phyloP scores from a whole-genome alignment of 2,113 vertebrate genomes.

The Struthidea cinerea region DNA sequence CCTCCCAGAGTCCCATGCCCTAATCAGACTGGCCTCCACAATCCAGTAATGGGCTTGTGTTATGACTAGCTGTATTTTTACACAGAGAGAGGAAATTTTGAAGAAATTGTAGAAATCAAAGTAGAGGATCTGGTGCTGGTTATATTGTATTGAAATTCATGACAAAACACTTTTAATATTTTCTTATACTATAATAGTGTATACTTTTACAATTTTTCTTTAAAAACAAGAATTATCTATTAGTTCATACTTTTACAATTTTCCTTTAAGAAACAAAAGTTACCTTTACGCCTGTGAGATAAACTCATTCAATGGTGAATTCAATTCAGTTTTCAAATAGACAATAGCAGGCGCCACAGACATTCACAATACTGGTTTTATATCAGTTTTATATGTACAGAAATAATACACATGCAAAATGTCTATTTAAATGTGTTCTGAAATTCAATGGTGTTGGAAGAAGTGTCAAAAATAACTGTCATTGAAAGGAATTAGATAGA shows the following conservation, averaged over 20 bases:
- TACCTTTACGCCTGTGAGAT: not conserved
- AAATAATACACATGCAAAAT: not conserved
- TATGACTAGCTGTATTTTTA: not conserved
- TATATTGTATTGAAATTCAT: not conserved
- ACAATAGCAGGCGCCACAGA: not conserved
- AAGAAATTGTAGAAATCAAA: not conserved
- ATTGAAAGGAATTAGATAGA: not conserved
- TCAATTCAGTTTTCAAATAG: not conserved
- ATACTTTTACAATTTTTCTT: not conserved
- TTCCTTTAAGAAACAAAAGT: not conserved
- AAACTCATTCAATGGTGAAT: not conserved
- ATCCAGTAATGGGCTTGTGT: not conserved
- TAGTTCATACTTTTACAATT: not conserved
- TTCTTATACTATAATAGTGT: not conserved
- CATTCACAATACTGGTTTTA: not conserved
- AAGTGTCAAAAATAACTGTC: not conserved
- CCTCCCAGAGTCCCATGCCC: not conserved
- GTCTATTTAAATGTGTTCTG: not conserved
- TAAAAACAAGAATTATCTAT: not conserved
- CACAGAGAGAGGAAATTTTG: not conserved
- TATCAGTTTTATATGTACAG: not conserved
- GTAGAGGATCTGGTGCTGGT: not conserved
- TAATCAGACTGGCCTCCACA: not conserved
- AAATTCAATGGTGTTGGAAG: not conserved
- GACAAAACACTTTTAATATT: not conserved